phyloP scores from a whole-genome alignment of 1,140 invertebrate genomes.

The Lepidotrigona ventralis region DNA sequence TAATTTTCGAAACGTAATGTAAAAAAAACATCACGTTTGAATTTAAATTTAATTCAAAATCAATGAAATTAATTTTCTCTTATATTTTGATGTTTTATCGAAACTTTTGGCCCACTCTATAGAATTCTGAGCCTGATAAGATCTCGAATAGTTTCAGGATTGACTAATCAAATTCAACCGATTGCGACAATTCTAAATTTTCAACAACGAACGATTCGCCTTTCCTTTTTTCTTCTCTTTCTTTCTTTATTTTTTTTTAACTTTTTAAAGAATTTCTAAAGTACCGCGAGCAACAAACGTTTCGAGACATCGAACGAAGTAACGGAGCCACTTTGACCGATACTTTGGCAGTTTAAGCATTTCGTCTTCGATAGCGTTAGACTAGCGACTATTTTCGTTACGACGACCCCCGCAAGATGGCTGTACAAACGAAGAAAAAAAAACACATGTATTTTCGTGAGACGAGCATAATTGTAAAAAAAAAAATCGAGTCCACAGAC shows the following conservation, averaged over 20 bases:
- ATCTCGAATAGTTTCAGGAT: background rate
- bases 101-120: too few species aligned
- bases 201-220: background rate
- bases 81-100: too few species aligned
- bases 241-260: background rate
- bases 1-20: too few species aligned
- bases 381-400: slow-evolving; percentile 22
- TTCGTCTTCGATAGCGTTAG: slow-evolving; percentile 3
- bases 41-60: too few species aligned
- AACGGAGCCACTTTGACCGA: background rate
- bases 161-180: background rate
- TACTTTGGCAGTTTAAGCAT: background rate
- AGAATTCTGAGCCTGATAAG: background rate
- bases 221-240: too few species aligned
- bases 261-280: background rate
- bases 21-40: too few species aligned
- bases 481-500: background rate
- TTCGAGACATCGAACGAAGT: background rate
- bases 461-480: background rate
- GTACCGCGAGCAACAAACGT: background rate
- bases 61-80: too few species aligned
- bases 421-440: background rate
- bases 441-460: slow-evolving; percentile 15
- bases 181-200: background rate
- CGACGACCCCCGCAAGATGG: too few species aligned